Base-by-base conservation (phyloP, 2,113 vertebrate genomes). In the Machaerirhynchus nigripectus region DNA sequence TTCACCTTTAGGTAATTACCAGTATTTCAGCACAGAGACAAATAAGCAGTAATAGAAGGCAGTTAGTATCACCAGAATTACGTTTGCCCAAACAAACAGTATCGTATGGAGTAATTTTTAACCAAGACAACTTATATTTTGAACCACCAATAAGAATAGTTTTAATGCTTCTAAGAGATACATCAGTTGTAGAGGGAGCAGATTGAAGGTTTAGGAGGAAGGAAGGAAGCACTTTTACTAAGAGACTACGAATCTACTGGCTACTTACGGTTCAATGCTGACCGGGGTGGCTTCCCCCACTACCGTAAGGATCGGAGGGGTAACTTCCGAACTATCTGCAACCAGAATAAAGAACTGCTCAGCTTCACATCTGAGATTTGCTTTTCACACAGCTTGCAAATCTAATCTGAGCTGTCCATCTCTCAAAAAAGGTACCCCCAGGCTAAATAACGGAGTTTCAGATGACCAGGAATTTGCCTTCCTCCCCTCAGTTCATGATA, bases 231-330 rank as follows among this genome's bases (percentile, higher is more conserved):
- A 42, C 20, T 53, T 83, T 75, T 70, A 55, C 11, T 53, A 52
- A 15, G 35, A 57, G 28, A 18, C 30, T 30, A 44, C 42, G 28
- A 84, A 27, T 50, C 21, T 56, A 11, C 7, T 11, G 60, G 11
- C 86, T 96, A 99, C 99, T 99, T 98, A 99, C 99, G 99, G 99
- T 94, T 99, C 99, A 33, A 99, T 99, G 98, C 99, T 99, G 98
- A 99, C 99, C 0, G 99, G 99, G 28, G 99, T 99, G 96, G 98
- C 99, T 84, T 99, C 99, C 24, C 98, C 98, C 95, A 99, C 99
- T 30, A 99, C 98, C 0, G 98, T 98, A 57, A 99, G 98, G 78
- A 99, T 97, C 1, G 99, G 99, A 12, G 99, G 99, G 11, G 99
- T 99, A 89, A 99, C 99, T 96, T 99, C 99, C 39, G 98, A 98